Conservation (phyloP, 2,797 vertebrate species). For the Tragopan temminckii region DNA sequence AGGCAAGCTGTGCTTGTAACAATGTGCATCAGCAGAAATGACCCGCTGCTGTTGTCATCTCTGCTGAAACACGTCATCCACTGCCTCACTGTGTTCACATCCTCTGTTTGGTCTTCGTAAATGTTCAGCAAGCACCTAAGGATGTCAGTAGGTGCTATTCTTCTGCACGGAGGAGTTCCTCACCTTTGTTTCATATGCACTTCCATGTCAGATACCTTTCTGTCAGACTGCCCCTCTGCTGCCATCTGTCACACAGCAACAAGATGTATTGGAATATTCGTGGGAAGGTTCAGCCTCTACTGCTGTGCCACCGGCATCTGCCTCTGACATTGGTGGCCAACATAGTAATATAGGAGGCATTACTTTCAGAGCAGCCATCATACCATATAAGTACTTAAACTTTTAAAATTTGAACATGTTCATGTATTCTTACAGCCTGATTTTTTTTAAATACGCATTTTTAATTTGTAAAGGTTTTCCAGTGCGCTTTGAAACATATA, state of each 20-base stretch:
- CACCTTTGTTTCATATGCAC: not conserved
- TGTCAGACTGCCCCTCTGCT: not conserved
- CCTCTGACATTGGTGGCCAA: not conserved
- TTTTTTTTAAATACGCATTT: slow-evolving; percentile 16
- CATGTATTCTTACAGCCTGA: not conserved
- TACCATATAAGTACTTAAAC: not conserved
- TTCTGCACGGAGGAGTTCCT: not conserved
- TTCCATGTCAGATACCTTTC: not conserved
- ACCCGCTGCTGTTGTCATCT: not conserved
- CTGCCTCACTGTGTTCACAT: not conserved
- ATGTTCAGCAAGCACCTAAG: not conserved
- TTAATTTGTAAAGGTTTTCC: slow-evolving; percentile 20
- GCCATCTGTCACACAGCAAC: not conserved
- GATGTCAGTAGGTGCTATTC: not conserved
- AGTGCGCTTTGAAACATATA: slow-evolving; percentile 65
- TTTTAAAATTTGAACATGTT: not conserved
- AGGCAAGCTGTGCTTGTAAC: not conserved
- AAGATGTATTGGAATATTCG: not conserved
- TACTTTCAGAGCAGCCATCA: not conserved
- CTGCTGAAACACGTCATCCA: not conserved
- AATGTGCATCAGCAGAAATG: not conserved
- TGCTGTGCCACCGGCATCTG: not conserved
- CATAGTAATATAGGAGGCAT: not conserved
- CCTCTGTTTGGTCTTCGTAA: not conserved
- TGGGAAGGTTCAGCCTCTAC: not conserved